These are phyloP conservation scores for Antigone vipio DNA, from an alignment of 2,113 vertebrate genomes.

Conservation along the genomic window DNA sequence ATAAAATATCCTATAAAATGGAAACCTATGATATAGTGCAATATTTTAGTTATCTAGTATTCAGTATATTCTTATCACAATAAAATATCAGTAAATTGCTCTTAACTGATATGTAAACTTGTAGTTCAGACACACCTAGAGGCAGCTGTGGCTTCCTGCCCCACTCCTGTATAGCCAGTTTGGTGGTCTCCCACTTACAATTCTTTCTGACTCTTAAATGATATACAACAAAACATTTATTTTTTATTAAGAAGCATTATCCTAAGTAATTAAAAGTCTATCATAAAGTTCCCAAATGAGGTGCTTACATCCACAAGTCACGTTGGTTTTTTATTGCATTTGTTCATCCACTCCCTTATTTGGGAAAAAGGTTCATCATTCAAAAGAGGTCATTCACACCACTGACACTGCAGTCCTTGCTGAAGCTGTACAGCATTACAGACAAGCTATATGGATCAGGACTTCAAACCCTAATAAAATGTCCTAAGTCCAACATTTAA, in stretches of 20 bases:
- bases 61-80: background rate
- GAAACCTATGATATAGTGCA: background rate
- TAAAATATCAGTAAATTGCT: background rate
- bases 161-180: background rate
- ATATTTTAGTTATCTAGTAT: background rate
- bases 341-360: background rate
- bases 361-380: background rate
- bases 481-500: background rate
- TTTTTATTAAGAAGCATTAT: background rate
- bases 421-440: background rate
- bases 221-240: background rate
- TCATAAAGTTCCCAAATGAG: background rate
- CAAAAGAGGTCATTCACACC: background rate
- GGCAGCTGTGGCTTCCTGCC: background rate
- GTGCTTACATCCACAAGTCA: background rate
- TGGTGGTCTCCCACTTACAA: background rate
- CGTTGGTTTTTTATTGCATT: background rate
- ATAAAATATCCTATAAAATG: background rate
- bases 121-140: background rate
- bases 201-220: background rate
- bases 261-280: background rate
- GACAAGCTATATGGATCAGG: background rate
- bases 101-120: background rate
- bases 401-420: background rate
- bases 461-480: background rate